These are phyloP conservation scores for Caenorhabditis remanei DNA, from an alignment of 1,140 invertebrate genomes.

Conservation along the genomic window DNA sequence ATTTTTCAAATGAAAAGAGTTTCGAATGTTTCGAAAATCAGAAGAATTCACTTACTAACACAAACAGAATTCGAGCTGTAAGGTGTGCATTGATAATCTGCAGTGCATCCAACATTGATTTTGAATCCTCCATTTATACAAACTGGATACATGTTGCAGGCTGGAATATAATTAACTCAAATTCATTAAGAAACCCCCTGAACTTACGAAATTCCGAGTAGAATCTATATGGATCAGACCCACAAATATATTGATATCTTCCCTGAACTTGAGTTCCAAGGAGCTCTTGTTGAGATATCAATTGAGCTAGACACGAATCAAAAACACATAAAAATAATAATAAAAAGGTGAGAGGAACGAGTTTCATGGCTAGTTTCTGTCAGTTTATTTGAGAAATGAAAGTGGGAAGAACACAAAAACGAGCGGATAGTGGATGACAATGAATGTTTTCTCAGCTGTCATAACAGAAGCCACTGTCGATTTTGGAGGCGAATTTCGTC, in stretches of 20 bases:
- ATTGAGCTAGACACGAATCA: neutral
- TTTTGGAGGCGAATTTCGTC: neutral
- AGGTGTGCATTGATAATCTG: conserved; percentile 26
- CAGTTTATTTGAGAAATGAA: conserved; percentile 41
- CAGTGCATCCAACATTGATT: conserved; percentile 48
- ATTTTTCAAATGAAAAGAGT: neutral
- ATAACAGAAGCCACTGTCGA: neutral
- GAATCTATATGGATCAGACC: conserved; percentile 40
- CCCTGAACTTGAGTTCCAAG: neutral
- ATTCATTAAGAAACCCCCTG: neutral
- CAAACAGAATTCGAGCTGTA: conserved; percentile 20
- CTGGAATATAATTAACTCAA: neutral
- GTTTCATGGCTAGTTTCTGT: conserved; percentile 49
- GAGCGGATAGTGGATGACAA: neutral
- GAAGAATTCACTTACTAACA: conserved; percentile 1
- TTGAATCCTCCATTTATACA: conserved; percentile 55
- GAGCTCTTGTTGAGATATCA: conserved; percentile 33
- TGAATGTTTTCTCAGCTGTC: conserved; percentile 31
- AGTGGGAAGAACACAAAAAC: neutral
- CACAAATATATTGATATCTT: conserved; percentile 53
- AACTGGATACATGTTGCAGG: conserved; percentile 56
- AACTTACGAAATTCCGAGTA: conserved; percentile 57
- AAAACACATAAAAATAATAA: neutral
- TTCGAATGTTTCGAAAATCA: neutral
- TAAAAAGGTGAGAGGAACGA: conserved; percentile 10